A percentile compares a stretch with the other conserved stretches of the same genome.
Conservation (phyloP, 2,888 invertebrate genomes). For the Amiota minor region DNA sequence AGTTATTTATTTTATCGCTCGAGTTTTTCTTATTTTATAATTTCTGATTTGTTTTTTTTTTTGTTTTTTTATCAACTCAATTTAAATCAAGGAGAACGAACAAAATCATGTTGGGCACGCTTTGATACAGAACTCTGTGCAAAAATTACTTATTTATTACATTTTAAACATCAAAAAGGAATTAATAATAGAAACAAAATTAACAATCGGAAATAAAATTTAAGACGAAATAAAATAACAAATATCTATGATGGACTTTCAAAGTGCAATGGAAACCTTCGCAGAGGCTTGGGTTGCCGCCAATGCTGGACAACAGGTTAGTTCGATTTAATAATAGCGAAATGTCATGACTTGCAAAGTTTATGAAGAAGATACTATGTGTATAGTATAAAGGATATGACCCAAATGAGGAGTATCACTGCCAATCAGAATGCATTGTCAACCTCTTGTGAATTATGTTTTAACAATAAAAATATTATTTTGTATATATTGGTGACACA, state of each 20-base stretch:
- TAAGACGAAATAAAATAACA: background rate
- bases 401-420: no score
- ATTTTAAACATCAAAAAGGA: background rate
- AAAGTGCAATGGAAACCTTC: conserved; percentile 98
- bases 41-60: background rate
- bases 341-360: no score
- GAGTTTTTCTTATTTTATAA: background rate
- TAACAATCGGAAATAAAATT: background rate
- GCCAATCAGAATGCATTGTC: no score
- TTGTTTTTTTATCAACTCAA: background rate
- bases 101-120: background rate
- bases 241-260: conserved; percentile 87
- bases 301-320: conserved; percentile 83
- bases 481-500: no score
- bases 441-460: no score
- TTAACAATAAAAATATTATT: no score
- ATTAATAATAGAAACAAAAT: background rate
- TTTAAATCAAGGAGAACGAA: conserved; percentile 3
- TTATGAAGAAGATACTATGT: no score
- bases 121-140: background rate
- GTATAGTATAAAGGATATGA: no score
- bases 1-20: conserved; percentile 47
- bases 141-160: conserved; percentile 1
- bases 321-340: conserved; percentile 54
- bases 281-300: conserved; percentile 98